A percentile compares a stretch with the other conserved stretches of the same genome.
Conservation (phyloP, 2,888 invertebrate genomes). For the Taphrorychus bicolor region DNA sequence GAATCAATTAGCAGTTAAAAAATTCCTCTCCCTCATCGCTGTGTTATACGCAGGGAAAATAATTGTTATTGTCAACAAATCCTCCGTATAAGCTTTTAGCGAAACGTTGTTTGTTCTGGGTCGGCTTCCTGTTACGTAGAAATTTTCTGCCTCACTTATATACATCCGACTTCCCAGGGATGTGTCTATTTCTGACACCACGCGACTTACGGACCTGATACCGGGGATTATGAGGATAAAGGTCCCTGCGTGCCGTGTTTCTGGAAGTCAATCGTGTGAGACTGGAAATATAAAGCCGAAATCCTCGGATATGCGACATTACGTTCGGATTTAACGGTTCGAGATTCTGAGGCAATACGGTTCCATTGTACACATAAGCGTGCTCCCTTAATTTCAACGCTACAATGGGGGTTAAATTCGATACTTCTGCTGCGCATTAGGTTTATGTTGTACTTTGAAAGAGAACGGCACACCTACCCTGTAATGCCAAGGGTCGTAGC, state of each 20-base stretch:
- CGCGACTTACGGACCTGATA: constrained; percentile 30
- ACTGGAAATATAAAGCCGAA: constrained; percentile 6
- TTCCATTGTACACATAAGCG: neutral
- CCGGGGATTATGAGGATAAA: constrained; percentile 33
- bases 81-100: constrained; percentile 47
- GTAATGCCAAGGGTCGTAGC: neutral
- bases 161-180: constrained; percentile 1
- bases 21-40: neutral
- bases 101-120: constrained; percentile 43
- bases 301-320: constrained; percentile 6
- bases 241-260: constrained; percentile 26
- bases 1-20: neutral
- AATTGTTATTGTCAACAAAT: neutral
- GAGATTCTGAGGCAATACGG: neutral
- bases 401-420: neutral
- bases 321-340: constrained; percentile 4
- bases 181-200: constrained; percentile 33
- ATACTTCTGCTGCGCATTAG: neutral
- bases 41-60: neutral
- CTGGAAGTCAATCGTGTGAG: constrained; percentile 24
- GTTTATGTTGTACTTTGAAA: neutral
- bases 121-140: constrained; percentile 39
- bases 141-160: neutral
- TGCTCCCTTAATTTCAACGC: neutral
- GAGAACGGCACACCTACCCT: neutral